Evolutionary conservation across 2,888 invertebrate species (phyloP).

Genomic region (Stomorhina lunata): DNA sequence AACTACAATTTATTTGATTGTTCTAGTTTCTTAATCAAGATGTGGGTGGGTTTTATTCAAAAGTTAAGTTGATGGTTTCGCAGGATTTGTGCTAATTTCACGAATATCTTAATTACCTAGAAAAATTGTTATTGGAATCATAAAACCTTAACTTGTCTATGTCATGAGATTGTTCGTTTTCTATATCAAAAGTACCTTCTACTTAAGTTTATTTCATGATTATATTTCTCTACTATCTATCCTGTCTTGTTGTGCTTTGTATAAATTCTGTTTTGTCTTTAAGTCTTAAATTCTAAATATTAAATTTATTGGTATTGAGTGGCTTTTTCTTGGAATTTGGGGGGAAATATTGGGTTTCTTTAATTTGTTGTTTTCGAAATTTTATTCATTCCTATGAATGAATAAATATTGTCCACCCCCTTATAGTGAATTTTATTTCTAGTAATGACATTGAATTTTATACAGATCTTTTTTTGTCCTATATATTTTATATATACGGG

Average conservation of each 20-base stretch:
- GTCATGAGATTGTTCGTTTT: slow-evolving; percentile 25
- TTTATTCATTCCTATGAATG: background rate
- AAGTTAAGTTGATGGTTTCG: too few species aligned
- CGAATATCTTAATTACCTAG: slow-evolving; percentile 34
- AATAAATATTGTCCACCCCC: slow-evolving; percentile 53
- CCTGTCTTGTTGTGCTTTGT: background rate
- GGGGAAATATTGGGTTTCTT: too few species aligned
- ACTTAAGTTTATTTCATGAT: background rate
- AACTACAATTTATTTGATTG: slow-evolving; percentile 15
- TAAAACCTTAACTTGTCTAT: background rate
- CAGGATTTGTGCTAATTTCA: background rate
- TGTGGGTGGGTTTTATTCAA: slow-evolving; percentile 32
- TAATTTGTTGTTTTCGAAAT: slow-evolving; percentile 13
- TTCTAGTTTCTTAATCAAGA: slow-evolving; percentile 17
- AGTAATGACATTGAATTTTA: slow-evolving; percentile 56
- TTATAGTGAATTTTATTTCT: slow-evolving; percentile 31
- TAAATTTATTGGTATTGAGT: slow-evolving; percentile 47
- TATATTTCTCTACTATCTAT: too few species aligned
- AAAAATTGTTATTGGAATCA: background rate
- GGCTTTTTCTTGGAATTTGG: slow-evolving; percentile 42
- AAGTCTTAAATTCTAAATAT: slow-evolving; percentile 12
- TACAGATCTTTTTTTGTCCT: slow-evolving; percentile 26
- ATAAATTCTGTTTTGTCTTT: slow-evolving; percentile 37
- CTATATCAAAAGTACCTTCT: background rate
- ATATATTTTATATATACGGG: background rate